phyloP scores from a whole-genome alignment of 2,113 vertebrate species.

The Tapirus terrestris region DNA sequence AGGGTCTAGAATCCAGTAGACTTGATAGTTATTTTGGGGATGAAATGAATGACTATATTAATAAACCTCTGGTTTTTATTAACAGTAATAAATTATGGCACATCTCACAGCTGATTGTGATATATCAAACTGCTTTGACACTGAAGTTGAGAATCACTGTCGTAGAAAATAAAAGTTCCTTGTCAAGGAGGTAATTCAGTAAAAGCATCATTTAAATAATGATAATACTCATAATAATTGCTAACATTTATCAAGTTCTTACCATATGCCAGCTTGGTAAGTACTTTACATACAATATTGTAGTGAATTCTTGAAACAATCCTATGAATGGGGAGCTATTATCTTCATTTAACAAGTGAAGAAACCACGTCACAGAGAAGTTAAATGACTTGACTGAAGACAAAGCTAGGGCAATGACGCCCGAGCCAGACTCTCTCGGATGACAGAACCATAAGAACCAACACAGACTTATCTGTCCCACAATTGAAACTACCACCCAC shows the following conservation, averaged over 20 bases:
- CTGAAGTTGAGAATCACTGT: not conserved
- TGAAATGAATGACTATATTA: not conserved
- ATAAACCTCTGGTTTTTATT: not conserved
- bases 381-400: not conserved
- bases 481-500: not conserved
- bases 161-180: constrained; percentile 9
- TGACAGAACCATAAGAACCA: not conserved
- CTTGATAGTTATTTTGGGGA: not conserved
- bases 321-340: not conserved
- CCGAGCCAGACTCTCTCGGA: not conserved
- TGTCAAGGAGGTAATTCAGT: not conserved
- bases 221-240: not conserved
- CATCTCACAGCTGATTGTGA: not conserved
- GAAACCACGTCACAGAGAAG: not conserved
- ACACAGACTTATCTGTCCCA: not conserved
- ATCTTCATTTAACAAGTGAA: not conserved
- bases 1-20: not conserved
- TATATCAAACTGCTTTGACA: not conserved
- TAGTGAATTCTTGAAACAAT: constrained; percentile 26
- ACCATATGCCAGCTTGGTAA: not conserved
- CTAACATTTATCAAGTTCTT: constrained; percentile 33
- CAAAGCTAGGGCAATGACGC: not conserved
- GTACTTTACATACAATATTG: not conserved
- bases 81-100: not conserved
- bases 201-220: constrained; percentile 4